Conservation (phyloP, 2,888 invertebrate genomes). For the Terebella lapidaria region DNA sequence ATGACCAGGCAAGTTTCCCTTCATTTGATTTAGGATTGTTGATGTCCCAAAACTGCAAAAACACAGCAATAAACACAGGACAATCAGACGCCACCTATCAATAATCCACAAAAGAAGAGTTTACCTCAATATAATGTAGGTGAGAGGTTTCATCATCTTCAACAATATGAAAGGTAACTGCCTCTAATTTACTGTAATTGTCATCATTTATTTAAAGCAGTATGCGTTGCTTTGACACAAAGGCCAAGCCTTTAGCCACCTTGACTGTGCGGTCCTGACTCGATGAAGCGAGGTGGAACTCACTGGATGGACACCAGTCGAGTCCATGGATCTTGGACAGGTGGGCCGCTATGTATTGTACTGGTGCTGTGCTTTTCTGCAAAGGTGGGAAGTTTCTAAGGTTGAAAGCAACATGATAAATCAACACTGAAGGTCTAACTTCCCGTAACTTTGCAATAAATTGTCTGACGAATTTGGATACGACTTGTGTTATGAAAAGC, state of each 20-base stretch:
- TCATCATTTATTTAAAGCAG: too few species aligned
- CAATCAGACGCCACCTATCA: too few species aligned
- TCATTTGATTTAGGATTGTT: constrained; percentile 79
- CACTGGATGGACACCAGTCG: constrained; percentile 71
- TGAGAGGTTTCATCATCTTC: too few species aligned
- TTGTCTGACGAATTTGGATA: too few species aligned
- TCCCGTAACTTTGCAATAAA: too few species aligned
- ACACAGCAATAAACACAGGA: background rate
- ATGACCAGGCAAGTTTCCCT: constrained; percentile 75
- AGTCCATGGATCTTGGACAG: constrained; percentile 84
- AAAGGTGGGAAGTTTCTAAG: too few species aligned
- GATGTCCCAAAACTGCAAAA: constrained; percentile 72
- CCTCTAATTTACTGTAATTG: too few species aligned
- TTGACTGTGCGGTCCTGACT: constrained; percentile 94
- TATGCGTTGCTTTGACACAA: too few species aligned
- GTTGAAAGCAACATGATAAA: too few species aligned
- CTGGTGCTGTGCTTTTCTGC: constrained; percentile 59
- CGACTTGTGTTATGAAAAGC: too few species aligned
- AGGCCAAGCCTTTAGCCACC: constrained; percentile 30
- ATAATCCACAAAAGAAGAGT: background rate
- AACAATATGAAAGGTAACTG: too few species aligned
- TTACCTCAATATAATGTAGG: too few species aligned
- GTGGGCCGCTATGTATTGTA: constrained; percentile 91
- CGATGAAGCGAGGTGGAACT: constrained; percentile 63
- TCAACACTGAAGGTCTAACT: background rate